Conservation (phyloP, 2,888 invertebrate genomes). For the Rambutsinella grinnellia region DNA sequence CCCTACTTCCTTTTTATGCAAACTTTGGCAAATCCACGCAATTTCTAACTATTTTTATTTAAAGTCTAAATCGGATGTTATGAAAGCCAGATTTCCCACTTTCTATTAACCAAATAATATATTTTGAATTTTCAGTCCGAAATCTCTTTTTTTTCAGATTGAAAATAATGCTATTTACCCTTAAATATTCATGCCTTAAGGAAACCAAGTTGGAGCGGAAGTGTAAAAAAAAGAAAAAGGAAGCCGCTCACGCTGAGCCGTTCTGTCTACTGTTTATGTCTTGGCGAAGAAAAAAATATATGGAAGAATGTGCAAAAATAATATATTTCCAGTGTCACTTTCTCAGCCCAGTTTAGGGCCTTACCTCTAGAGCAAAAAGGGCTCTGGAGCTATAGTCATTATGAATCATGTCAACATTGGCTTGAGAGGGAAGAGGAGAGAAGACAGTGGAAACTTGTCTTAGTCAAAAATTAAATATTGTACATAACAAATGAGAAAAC, state of each 20-base stretch:
- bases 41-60: too few species aligned
- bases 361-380: conserved; percentile 26
- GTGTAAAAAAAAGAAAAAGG: conserved; percentile 27
- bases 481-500: conserved; percentile 52
- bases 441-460: conserved; percentile 58
- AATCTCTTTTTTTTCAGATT: too few species aligned
- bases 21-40: too few species aligned
- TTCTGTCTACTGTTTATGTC: not conserved
- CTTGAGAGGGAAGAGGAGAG: conserved; percentile 18
- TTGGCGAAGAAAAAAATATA: not conserved
- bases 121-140: too few species aligned
- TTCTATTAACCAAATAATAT: too few species aligned
- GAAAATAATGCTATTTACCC: too few species aligned
- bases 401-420: conserved; percentile 49
- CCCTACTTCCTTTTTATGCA: too few species aligned
- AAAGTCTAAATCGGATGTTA: too few species aligned
- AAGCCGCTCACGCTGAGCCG: conserved; percentile 31
- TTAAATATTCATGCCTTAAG: too few species aligned
- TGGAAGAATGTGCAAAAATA: conserved; percentile 38
- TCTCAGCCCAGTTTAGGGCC: conserved; percentile 32
- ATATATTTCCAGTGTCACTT: conserved; percentile 47
- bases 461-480: conserved; percentile 61
- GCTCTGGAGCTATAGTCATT: conserved; percentile 42
- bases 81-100: too few species aligned
- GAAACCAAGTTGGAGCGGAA: conserved; percentile 36